Evolutionary conservation across 1,140 invertebrate species (phyloP).

Genomic region (Drosophila insularis): DNA sequence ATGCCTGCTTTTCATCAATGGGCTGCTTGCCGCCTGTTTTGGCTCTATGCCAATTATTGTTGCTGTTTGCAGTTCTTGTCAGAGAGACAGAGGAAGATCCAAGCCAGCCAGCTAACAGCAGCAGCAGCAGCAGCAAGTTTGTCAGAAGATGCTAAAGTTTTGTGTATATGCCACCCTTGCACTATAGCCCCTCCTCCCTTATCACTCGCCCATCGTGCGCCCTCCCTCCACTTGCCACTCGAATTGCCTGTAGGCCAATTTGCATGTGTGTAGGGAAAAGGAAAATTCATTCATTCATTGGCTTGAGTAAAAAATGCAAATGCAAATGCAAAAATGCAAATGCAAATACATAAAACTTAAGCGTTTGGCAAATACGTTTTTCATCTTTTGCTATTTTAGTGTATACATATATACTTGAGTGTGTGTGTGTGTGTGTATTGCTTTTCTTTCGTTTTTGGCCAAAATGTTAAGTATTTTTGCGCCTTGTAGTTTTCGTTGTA

Average conservation of each 20-base stretch:
- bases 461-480: conserved; percentile 6
- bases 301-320: conserved; percentile 15
- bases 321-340: conserved; percentile 48
- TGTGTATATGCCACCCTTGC: not conserved
- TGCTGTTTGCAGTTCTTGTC: conserved; percentile 56
- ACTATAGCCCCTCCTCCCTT: not conserved
- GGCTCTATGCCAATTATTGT: conserved; percentile 72
- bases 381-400: not conserved
- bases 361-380: conserved; percentile 18
- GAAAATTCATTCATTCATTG: conserved; percentile 63
- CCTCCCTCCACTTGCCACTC: not conserved
- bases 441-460: not conserved
- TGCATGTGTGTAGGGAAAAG: conserved; percentile 45
- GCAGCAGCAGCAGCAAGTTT: conserved; percentile 42
- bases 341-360: conserved; percentile 53
- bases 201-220: too few species aligned
- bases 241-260: conserved; percentile 35
- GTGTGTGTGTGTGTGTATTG: not conserved
- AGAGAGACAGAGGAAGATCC: not conserved
- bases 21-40: conserved; percentile 36
- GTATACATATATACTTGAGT: not conserved
- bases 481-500: not conserved
- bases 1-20: conserved; percentile 74
- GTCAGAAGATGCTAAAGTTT: conserved; percentile 53
- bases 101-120: not conserved